Evolutionary conservation across 2,797 vertebrate species (phyloP).

Genomic region (Typhlichthys eigenmanni): DNA sequence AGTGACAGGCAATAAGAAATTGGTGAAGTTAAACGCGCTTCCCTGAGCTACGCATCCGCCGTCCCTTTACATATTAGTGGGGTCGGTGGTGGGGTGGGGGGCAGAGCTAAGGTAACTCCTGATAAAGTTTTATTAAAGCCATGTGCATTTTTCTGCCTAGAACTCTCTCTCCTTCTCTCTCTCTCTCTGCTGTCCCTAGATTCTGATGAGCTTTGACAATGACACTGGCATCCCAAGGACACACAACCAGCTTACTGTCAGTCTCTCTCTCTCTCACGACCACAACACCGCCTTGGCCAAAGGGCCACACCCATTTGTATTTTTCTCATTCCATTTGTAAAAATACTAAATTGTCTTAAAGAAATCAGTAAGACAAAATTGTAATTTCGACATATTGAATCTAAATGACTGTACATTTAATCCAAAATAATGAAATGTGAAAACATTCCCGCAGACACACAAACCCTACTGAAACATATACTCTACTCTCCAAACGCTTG

Average conservation of each 20-base stretch:
- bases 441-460: too few species aligned
- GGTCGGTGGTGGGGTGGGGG: constrained; percentile 9
- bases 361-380: too few species aligned
- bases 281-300: constrained; percentile 28
- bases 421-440: too few species aligned
- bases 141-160: constrained; percentile 44
- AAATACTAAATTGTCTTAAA: too few species aligned
- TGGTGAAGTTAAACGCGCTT: constrained; percentile 79
- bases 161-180: constrained; percentile 12
- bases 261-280: constrained; percentile 45
- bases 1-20: constrained; percentile 85
- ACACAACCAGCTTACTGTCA: constrained; percentile 64
- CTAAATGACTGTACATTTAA: too few species aligned
- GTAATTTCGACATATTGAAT: too few species aligned
- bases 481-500: background rate
- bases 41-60: constrained; percentile 53
- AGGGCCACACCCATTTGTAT: background rate
- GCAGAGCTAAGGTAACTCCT: constrained; percentile 57
- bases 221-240: constrained; percentile 73
- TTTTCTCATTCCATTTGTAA: background rate
- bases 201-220: constrained; percentile 76
- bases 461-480: too few species aligned
- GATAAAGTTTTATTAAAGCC: constrained; percentile 79
- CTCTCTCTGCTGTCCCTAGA: constrained; percentile 55
- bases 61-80: constrained; percentile 75